phyloP scores from a whole-genome alignment of 1,140 invertebrate genomes.

The Trachelipus rathkii region DNA sequence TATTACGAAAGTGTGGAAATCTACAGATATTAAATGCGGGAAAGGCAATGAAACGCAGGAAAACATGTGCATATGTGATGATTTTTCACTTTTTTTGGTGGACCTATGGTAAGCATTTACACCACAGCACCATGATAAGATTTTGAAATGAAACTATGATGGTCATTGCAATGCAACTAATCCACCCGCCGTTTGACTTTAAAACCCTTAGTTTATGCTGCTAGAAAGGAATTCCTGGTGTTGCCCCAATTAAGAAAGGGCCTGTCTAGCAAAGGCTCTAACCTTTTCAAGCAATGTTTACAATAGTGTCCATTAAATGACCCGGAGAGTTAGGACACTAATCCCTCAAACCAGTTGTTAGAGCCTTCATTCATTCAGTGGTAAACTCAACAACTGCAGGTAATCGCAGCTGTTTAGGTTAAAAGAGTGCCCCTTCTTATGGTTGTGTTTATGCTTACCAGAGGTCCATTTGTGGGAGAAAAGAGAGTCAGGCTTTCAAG shows the following conservation, averaged over 20 bases:
- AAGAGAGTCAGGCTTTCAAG: neutral
- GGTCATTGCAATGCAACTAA: constrained; percentile 4
- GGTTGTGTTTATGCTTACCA: neutral
- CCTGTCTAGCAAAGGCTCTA: neutral
- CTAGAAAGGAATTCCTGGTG: constrained; percentile 7
- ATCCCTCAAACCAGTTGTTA: too few species aligned
- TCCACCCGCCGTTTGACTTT: neutral
- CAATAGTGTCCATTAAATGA: neutral
- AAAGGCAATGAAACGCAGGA: constrained; percentile 3
- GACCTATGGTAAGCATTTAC: neutral
- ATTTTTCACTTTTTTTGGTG: constrained; percentile 10
- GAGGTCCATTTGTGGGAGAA: neutral
- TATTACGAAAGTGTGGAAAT: neutral
- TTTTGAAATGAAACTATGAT: neutral
- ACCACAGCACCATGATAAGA: neutral
- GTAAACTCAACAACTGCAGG: neutral
- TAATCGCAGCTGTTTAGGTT: neutral
- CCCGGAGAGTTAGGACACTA: neutral
- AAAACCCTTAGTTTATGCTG: neutral
- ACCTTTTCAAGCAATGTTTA: neutral
- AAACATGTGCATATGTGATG: constrained; percentile 7
- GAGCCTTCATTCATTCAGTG: neutral
- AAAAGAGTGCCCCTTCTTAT: neutral
- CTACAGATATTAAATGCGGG: neutral
- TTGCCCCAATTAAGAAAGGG: constrained; percentile 1